Evolutionary conservation across 1,140 invertebrate genomes (phyloP).

Genomic region (Diprion similis): DNA sequence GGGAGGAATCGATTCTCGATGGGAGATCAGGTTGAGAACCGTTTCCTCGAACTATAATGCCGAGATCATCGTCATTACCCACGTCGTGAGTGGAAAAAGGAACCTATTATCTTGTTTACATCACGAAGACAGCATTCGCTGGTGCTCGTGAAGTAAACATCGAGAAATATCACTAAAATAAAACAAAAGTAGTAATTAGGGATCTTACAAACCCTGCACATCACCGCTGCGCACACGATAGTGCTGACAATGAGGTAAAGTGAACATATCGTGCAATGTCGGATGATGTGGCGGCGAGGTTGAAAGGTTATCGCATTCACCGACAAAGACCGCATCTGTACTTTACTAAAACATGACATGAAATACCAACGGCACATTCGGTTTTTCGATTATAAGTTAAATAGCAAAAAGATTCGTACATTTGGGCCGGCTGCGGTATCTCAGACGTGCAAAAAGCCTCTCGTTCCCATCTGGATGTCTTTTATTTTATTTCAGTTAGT

Average conservation of each 20-base stretch:
- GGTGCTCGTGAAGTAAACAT: constrained; percentile 44
- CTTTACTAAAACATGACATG: too few relatives aligned
- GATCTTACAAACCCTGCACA: neutral
- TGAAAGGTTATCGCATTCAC: neutral
- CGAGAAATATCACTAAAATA: constrained; percentile 56
- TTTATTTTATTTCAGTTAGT: constrained; percentile 7
- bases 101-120: constrained; percentile 54
- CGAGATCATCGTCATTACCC: constrained; percentile 7
- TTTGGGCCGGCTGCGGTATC: constrained; percentile 35
- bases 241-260: neutral
- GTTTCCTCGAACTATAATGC: neutral
- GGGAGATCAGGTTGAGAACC: neutral
- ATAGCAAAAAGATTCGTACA: constrained; percentile 34
- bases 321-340: neutral
- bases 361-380: too few relatives aligned
- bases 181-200: constrained; percentile 41
- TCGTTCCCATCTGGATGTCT: constrained; percentile 5
- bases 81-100: constrained; percentile 44
- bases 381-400: too few relatives aligned
- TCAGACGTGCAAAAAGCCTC: constrained; percentile 46
- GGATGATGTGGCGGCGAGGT: neutral
- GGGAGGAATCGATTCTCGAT: neutral
- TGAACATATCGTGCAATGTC: neutral
- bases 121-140: constrained; percentile 51
- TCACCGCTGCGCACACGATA: too few relatives aligned